Evolutionary conservation across 1,140 invertebrate species (phyloP).

Genomic region (Habropoda laboriosa): DNA sequence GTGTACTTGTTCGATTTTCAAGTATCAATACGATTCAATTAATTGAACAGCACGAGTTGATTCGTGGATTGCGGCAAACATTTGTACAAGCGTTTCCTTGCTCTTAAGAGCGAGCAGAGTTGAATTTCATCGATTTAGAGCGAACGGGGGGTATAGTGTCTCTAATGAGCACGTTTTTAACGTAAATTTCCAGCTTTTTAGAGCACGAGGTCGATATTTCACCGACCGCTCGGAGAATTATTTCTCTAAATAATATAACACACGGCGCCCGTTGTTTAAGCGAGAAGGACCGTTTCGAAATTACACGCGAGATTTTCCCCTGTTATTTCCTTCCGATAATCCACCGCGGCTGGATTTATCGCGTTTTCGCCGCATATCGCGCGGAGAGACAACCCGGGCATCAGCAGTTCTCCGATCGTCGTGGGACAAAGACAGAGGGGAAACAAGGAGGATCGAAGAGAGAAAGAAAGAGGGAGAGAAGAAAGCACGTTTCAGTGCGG

Average conservation of each 20-base stretch:
- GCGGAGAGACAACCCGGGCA: neutral
- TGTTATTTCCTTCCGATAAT: constrained; percentile 14
- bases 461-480: neutral
- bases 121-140: neutral
- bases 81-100: neutral
- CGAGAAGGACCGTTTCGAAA: neutral
- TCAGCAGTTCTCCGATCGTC: neutral
- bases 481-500: constrained; percentile 1
- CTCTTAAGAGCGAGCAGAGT: neutral
- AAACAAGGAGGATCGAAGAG: neutral
- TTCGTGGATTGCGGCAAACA: neutral
- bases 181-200: neutral
- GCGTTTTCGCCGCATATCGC: neutral
- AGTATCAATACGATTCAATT: neutral
- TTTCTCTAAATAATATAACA: neutral
- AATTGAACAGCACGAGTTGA: neutral
- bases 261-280: neutral
- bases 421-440: too few species aligned
- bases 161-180: neutral
- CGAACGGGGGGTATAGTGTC: neutral
- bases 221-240: neutral
- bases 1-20: too few species aligned
- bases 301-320: neutral
- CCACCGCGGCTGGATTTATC: constrained; percentile 16
- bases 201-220: too few species aligned